Percentiles rank a stretch among this genome's conserved stretches.
Conservation (phyloP, 2,888 invertebrate species). For the Leptura quadrifasciata region DNA sequence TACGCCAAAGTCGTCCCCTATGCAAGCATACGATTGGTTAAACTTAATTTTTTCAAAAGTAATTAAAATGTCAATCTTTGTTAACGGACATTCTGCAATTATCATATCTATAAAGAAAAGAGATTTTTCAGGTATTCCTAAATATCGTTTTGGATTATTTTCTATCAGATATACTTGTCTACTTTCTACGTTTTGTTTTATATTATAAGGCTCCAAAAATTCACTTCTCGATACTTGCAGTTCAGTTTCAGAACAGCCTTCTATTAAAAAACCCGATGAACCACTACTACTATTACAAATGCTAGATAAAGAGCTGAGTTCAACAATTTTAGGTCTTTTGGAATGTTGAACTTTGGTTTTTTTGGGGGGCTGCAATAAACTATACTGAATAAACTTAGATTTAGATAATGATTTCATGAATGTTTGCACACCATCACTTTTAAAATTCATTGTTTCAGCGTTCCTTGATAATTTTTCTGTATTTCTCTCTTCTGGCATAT, state of each 20-base stretch:
- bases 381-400: slow-evolving; percentile 49
- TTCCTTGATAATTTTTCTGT: background rate
- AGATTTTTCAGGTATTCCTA: background rate
- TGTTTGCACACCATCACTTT: background rate
- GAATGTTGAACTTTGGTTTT: slow-evolving; percentile 13
- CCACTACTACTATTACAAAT: slow-evolving; percentile 12
- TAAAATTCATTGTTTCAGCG: background rate
- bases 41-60: background rate
- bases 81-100: background rate
- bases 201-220: background rate
- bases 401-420: slow-evolving; percentile 37
- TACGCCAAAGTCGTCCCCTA: background rate
- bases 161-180: background rate
- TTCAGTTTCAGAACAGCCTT: background rate
- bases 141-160: background rate
- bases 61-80: background rate
- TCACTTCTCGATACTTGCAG: slow-evolving; percentile 1
- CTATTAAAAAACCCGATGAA: background rate
- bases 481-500: slow-evolving; percentile 10
- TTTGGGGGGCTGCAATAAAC: slow-evolving; percentile 13
- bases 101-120: background rate
- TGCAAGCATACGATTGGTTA: background rate
- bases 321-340: slow-evolving; percentile 14
- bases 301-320: slow-evolving; percentile 12
- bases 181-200: background rate